phyloP scores from a whole-genome alignment of 2,113 vertebrate species.

The Bufo gargarizans region DNA sequence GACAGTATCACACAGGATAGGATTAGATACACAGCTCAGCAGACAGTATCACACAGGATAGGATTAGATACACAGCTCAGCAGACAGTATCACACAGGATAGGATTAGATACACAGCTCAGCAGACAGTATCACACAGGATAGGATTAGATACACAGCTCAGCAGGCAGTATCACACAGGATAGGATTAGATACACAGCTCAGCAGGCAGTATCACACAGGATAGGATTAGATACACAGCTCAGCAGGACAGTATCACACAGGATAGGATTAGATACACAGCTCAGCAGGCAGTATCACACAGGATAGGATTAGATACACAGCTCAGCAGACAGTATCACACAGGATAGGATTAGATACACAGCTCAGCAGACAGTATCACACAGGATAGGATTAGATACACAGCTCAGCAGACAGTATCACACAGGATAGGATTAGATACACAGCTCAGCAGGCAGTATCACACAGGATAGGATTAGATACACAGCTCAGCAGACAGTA shows the following conservation, averaged over 20 bases:
- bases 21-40: not conserved
- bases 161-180: not conserved
- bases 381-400: not conserved
- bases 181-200: not conserved
- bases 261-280: not conserved
- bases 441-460: not conserved
- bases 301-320: not conserved
- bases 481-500: not conserved
- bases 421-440: not conserved
- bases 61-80: not conserved
- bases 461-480: not conserved
- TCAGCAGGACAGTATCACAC: not conserved
- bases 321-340: not conserved
- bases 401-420: not conserved
- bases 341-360: not conserved
- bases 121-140: not conserved
- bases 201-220: not conserved
- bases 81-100: not conserved
- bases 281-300: not conserved
- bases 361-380: not conserved
- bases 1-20: not conserved
- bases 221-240: not conserved
- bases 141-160: not conserved
- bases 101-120: not conserved
- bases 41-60: not conserved